phyloP scores from a whole-genome alignment of 2,888 invertebrate genomes.

The Hydraecia micacea region DNA sequence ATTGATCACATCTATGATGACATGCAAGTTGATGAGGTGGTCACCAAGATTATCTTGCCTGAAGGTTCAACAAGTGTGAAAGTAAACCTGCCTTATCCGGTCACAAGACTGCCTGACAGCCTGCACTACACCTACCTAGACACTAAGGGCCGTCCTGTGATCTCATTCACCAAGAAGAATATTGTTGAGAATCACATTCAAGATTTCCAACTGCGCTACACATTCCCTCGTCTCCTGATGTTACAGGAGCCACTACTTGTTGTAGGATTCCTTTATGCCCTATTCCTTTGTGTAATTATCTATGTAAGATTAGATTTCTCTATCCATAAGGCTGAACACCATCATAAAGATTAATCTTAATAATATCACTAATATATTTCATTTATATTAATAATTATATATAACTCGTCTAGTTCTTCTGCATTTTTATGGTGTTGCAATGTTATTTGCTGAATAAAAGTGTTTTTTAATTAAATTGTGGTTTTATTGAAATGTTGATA shows the following conservation, averaged over 20 bases:
- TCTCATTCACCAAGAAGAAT: slow-evolving; percentile 95
- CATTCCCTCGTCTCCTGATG: slow-evolving; percentile 96
- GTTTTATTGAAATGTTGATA: slow-evolving; percentile 54
- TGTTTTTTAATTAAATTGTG: slow-evolving; percentile 67
- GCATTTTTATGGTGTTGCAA: slow-evolving; percentile 76
- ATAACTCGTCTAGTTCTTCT: slow-evolving; percentile 73
- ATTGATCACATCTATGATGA: slow-evolving; percentile 99
- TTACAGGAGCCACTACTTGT: slow-evolving; percentile 98
- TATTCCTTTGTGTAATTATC: slow-evolving; percentile 97
- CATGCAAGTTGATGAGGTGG: slow-evolving; percentile 97
- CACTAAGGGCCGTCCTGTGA: slow-evolving; percentile 97
- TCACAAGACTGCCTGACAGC: slow-evolving; percentile 93
- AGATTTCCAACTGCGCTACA: slow-evolving; percentile 97
- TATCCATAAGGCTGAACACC: slow-evolving; percentile 93
- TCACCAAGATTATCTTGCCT: slow-evolving; percentile 97
- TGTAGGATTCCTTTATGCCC: slow-evolving; percentile 95
- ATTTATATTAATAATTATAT: slow-evolving; percentile 64
- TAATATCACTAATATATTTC: slow-evolving; percentile 66
- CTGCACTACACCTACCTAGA: slow-evolving; percentile 98
- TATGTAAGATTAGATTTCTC: slow-evolving; percentile 99
- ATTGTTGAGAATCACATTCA: slow-evolving; percentile 99
- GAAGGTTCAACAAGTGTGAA: slow-evolving; percentile 97
- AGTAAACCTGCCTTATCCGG: slow-evolving; percentile 95
- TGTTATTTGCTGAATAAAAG: slow-evolving; percentile 76
- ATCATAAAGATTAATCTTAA: slow-evolving; percentile 86